A percentile compares a stretch with the other conserved stretches of the same genome.
phyloP scores from a whole-genome alignment of 1,140 invertebrate genomes.

The Chelonus insularis region DNA sequence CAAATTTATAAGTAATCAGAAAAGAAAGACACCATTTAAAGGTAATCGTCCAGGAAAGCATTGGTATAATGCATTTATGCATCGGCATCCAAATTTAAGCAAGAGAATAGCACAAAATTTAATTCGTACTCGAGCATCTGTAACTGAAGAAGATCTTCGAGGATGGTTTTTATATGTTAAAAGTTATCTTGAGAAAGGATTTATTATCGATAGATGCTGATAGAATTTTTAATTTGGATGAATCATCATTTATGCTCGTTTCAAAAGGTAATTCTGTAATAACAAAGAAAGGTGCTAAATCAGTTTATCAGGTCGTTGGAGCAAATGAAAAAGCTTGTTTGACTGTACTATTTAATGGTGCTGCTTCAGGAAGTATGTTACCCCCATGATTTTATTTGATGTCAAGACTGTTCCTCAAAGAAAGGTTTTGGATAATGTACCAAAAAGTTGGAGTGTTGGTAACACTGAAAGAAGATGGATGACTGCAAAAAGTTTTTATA shows the following conservation, averaged over 20 bases:
- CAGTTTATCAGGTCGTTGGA: too few species aligned
- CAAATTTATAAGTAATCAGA: constrained; percentile 34
- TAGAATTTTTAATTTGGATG: constrained; percentile 44
- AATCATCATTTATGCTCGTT: constrained; percentile 25
- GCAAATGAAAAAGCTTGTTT: too few species aligned
- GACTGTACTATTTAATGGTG: constrained; percentile 17
- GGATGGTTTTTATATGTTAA: constrained; percentile 28
- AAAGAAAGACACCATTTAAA: constrained; percentile 38
- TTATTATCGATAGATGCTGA: constrained; percentile 29
- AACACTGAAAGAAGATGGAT: constrained; percentile 15
- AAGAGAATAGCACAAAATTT: constrained; percentile 34
- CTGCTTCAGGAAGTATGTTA: constrained; percentile 37
- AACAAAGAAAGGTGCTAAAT: too few species aligned
- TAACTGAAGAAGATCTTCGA: constrained; percentile 29
- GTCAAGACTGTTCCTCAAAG: constrained; percentile 40
- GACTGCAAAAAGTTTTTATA: constrained; percentile 13
- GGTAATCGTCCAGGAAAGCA: constrained; percentile 33
- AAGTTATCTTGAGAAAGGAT: constrained; percentile 30
- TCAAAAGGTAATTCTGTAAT: too few species aligned
- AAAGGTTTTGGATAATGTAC: constrained; percentile 36
- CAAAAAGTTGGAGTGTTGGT: constrained; percentile 44
- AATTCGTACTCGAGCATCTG: constrained; percentile 25
- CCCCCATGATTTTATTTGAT: constrained; percentile 45
- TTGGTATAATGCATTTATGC: constrained; percentile 26
- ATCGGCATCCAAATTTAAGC: constrained; percentile 26